Percentiles rank a stretch among this genome's conserved stretches.
phyloP scores from a whole-genome alignment of 2,113 vertebrate genomes.

The Microtus pennsylvanicus region DNA sequence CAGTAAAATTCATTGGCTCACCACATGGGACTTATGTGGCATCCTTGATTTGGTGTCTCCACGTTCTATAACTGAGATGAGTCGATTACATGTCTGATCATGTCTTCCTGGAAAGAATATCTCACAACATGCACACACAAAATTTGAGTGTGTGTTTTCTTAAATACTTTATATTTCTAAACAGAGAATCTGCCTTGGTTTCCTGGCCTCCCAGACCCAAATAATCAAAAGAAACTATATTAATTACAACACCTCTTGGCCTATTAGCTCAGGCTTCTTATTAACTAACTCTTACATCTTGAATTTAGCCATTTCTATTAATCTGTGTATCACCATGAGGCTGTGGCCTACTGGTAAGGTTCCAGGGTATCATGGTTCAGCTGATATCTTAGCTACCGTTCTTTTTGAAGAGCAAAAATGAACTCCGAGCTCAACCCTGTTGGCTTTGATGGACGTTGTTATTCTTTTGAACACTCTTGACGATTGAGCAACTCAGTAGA shows the following conservation, averaged over 20 bases:
- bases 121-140: background rate
- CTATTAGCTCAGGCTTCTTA: too few species aligned
- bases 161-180: conserved; percentile 18
- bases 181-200: too few species aligned
- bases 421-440: background rate
- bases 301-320: too few species aligned
- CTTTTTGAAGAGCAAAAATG: conserved; percentile 37
- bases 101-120: background rate
- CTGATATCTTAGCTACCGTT: conserved; percentile 9
- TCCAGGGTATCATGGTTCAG: background rate
- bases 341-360: too few species aligned
- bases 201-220: too few species aligned
- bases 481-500: conserved; percentile 30
- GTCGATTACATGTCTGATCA: background rate
- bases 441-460: conserved; percentile 3
- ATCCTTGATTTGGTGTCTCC: background rate
- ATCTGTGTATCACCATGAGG: too few species aligned
- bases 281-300: too few species aligned
- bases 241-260: too few species aligned
- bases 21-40: background rate
- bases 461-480: background rate
- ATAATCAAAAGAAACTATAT: too few species aligned
- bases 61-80: background rate
- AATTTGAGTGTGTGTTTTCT: background rate
- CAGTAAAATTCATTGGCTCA: background rate